phyloP scores from a whole-genome alignment of 1,140 invertebrate genomes.

The Ganaspis sp. region DNA sequence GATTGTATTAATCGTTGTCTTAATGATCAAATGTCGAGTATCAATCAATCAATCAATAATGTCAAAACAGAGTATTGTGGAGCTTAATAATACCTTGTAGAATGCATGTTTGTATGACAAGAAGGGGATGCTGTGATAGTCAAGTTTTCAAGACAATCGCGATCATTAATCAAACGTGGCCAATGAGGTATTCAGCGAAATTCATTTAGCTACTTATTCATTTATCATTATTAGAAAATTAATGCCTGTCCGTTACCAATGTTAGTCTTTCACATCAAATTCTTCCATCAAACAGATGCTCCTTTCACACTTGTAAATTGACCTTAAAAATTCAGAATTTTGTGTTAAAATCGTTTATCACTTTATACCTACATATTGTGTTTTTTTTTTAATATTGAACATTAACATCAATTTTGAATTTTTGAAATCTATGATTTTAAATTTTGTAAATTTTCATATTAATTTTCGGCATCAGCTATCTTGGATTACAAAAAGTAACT shows the following conservation, averaged over 20 bases:
- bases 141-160: constrained; percentile 56
- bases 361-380: too few species aligned
- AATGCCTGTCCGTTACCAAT: constrained; percentile 34
- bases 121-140: not conserved
- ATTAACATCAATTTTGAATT: too few species aligned
- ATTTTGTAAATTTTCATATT: too few species aligned
- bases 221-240: constrained; percentile 73
- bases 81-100: constrained; percentile 7
- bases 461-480: too few species aligned
- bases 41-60: constrained; percentile 27
- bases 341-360: not conserved
- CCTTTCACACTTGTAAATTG: constrained; percentile 1
- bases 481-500: too few species aligned
- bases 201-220: constrained; percentile 73
- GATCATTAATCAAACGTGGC: constrained; percentile 69
- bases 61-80: not conserved
- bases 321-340: not conserved
- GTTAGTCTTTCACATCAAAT: constrained; percentile 33
- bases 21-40: not conserved
- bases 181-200: constrained; percentile 70
- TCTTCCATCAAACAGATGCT: not conserved
- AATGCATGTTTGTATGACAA: not conserved
- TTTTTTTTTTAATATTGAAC: too few species aligned
- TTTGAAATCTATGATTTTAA: too few species aligned
- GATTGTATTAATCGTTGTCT: not conserved